These are phyloP conservation scores for Pseudachorutes palmiensis DNA, from an alignment of 1,140 invertebrate species.

Conservation along the genomic window DNA sequence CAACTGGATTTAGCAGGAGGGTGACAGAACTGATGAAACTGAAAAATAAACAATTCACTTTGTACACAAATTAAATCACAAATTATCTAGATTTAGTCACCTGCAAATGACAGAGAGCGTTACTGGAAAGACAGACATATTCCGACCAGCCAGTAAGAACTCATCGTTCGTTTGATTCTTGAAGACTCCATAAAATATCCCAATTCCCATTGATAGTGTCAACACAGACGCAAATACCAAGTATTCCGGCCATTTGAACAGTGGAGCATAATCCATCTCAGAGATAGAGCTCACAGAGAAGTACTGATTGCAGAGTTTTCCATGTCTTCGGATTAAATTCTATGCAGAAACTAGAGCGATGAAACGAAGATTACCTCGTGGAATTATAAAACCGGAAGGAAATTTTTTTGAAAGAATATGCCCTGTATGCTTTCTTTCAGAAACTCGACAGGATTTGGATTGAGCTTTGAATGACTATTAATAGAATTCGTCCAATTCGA, in stretches of 20 bases:
- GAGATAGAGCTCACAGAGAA: too few relatives aligned
- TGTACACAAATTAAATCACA: neutral
- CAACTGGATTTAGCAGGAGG: neutral
- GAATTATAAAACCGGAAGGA: too few relatives aligned
- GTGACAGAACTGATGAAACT: neutral
- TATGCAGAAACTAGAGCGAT: too few relatives aligned
- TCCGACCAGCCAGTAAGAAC: neutral
- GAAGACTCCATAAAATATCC: slow-evolving; percentile 45
- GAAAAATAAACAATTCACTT: neutral
- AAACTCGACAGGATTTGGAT: too few relatives aligned
- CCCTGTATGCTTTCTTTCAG: too few relatives aligned
- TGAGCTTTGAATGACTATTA: too few relatives aligned
- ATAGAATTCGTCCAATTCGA: too few relatives aligned
- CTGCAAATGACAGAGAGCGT: neutral
- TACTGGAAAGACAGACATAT: neutral
- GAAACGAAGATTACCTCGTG: too few relatives aligned
- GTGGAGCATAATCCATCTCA: too few relatives aligned
- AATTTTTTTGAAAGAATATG: too few relatives aligned
- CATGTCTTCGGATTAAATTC: too few relatives aligned
- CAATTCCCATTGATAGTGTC: slow-evolving; percentile 42
- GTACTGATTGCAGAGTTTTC: too few relatives aligned
- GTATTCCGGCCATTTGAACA: slow-evolving; percentile 38
- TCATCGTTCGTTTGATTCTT: slow-evolving; percentile 40
- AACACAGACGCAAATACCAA: slow-evolving; percentile 40
- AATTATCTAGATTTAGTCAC: neutral